phyloP scores from a whole-genome alignment of 2,888 invertebrate genomes.

The Horisme vitalbata region DNA sequence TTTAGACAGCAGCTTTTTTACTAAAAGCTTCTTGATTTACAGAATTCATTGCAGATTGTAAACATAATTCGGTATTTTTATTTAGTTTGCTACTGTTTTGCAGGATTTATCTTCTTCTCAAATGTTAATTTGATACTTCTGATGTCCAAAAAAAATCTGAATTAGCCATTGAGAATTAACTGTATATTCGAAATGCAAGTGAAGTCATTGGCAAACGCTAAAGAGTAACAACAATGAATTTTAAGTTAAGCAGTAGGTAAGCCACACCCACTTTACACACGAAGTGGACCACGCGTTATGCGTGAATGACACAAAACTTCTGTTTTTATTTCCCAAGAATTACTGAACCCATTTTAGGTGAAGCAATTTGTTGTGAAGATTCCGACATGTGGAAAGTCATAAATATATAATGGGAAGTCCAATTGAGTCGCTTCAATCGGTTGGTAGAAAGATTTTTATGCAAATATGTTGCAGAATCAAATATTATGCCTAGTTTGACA shows the following conservation, averaged over 20 bases:
- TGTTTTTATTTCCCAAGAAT: constrained; percentile 27
- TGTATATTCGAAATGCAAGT: no score
- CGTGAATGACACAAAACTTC: constrained; percentile 18
- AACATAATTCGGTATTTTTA: no score
- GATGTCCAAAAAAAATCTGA: no score
- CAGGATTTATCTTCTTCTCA: no score
- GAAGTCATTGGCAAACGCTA: neutral
- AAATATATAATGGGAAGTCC: constrained; percentile 20
- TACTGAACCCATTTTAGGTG: constrained; percentile 19
- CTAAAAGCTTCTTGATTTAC: no score
- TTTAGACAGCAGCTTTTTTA: no score
- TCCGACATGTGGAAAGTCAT: constrained; percentile 14
- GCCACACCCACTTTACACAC: constrained; percentile 23
- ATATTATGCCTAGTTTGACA: no score
- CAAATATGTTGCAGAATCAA: neutral
- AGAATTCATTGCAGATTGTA: no score
- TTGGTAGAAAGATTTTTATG: neutral
- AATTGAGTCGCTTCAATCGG: neutral
- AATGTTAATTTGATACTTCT: no score
- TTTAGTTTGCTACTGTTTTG: no score
- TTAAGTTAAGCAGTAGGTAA: constrained; percentile 1
- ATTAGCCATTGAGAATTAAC: no score
- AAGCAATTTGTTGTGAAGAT: constrained; percentile 18
- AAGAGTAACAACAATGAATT: neutral
- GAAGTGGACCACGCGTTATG: constrained; percentile 24